A percentile compares a stretch with the other conserved stretches of the same genome.
Conservation (phyloP, 2,888 invertebrate species). For the Carpatolechia fugitivella region DNA sequence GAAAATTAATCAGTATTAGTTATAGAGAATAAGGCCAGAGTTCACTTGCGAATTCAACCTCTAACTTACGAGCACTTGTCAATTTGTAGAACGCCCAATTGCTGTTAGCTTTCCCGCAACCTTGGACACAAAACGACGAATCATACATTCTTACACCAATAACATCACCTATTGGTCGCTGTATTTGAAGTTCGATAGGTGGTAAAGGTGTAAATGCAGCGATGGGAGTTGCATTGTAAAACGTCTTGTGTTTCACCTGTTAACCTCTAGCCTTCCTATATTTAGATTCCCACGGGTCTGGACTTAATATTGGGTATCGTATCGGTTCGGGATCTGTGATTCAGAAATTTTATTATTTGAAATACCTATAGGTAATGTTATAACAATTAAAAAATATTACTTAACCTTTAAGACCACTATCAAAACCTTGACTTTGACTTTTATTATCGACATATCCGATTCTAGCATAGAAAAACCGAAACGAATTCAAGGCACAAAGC, state of each 20-base stretch:
- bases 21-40: not conserved
- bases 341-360: not conserved
- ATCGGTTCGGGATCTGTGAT: not conserved
- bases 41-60: not conserved
- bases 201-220: not conserved
- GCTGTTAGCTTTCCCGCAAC: conserved; percentile 5
- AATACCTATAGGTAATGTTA: too few species aligned
- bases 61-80: conserved; percentile 5
- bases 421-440: too few species aligned
- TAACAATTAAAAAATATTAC: too few species aligned
- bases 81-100: conserved; percentile 8
- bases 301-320: conserved; percentile 16
- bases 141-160: not conserved
- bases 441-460: too few species aligned
- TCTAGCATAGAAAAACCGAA: too few species aligned
- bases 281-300: conserved; percentile 44
- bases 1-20: conserved; percentile 3
- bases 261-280: not conserved
- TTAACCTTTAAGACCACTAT: too few species aligned
- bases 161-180: not conserved
- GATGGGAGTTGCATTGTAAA: not conserved
- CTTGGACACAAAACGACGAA: not conserved
- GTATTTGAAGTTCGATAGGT: too few species aligned
- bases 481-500: too few species aligned
- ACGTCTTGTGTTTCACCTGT: not conserved